Percentiles rank a stretch among this genome's conserved stretches.
These are phyloP conservation scores for Xenotilapia leptura DNA, from an alignment of 2,113 vertebrate species.

Conservation along the genomic window DNA sequence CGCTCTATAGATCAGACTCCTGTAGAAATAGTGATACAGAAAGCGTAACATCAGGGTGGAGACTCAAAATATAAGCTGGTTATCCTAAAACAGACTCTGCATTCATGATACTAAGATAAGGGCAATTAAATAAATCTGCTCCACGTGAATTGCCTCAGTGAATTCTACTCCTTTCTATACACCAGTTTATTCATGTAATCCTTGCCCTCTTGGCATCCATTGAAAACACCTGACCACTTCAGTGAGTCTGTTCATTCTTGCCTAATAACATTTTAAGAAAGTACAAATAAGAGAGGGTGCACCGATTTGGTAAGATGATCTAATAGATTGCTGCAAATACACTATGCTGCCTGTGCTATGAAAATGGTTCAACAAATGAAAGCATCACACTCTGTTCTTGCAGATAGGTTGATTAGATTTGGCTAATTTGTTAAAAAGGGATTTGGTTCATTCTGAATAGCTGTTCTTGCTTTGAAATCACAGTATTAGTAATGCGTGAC, in stretches of 20 bases:
- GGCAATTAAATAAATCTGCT: not conserved
- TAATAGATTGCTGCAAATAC: not conserved
- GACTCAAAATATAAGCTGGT: not conserved
- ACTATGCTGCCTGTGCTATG: not conserved
- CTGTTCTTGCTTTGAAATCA: not conserved
- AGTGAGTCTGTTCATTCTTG: not conserved
- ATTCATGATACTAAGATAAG: not conserved
- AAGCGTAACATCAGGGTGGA: not conserved
- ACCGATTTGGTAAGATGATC: not conserved
- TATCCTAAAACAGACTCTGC: not conserved
- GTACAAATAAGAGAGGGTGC: not conserved
- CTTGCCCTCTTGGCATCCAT: not conserved
- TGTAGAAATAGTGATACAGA: not conserved
- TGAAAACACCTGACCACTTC: not conserved
- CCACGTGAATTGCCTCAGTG: not conserved
- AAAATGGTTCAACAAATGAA: not conserved
- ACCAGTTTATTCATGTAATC: not conserved
- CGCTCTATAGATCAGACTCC: not conserved
- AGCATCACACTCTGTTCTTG: not conserved
- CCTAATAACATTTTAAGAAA: not conserved
- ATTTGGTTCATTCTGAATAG: not conserved
- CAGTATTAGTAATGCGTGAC: not conserved
- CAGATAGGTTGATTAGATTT: slow-evolving; percentile 7
- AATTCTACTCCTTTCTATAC: not conserved
- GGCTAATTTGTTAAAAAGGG: not conserved